A percentile compares a stretch with the other conserved stretches of the same genome.
Evolutionary conservation across 2,888 invertebrate genomes (phyloP).

Genomic region (Aspidapion aeneum): DNA sequence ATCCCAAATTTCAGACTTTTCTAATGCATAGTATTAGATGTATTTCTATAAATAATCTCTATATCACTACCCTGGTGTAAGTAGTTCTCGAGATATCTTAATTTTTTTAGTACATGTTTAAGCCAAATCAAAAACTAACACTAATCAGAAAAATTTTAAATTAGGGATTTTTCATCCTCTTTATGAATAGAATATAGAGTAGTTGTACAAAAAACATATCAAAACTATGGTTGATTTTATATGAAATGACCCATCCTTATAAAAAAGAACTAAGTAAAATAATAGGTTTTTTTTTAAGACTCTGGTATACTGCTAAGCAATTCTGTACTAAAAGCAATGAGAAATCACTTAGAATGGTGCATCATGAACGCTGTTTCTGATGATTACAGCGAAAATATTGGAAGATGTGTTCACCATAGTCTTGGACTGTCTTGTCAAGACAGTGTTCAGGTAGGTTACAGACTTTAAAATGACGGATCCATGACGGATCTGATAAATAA

Average conservation of each 20-base stretch:
- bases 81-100: background rate
- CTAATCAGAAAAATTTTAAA: background rate
- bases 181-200: background rate
- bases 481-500: background rate
- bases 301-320: conserved; percentile 87
- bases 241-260: background rate
- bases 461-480: conserved; percentile 5
- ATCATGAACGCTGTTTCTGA: conserved; percentile 80
- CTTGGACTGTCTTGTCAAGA: conserved; percentile 60
- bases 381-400: conserved; percentile 81
- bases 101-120: background rate
- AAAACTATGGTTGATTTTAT: conserved; percentile 1
- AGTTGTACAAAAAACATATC: background rate
- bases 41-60: no score
- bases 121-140: background rate
- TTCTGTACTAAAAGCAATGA: conserved; percentile 75
- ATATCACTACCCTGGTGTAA: no score
- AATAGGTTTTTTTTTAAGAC: conserved; percentile 49
- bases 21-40: no score
- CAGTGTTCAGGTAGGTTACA: conserved; percentile 56
- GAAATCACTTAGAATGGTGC: conserved; percentile 83
- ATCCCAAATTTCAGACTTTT: background rate
- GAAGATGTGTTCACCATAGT: conserved; percentile 78
- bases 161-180: background rate
- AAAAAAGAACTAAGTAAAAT: no score